Evolutionary conservation across 37 sponge, comb jelly and placozoan genomes (phyloP).

Genomic region (Amphimedon queenslandica): DNA sequence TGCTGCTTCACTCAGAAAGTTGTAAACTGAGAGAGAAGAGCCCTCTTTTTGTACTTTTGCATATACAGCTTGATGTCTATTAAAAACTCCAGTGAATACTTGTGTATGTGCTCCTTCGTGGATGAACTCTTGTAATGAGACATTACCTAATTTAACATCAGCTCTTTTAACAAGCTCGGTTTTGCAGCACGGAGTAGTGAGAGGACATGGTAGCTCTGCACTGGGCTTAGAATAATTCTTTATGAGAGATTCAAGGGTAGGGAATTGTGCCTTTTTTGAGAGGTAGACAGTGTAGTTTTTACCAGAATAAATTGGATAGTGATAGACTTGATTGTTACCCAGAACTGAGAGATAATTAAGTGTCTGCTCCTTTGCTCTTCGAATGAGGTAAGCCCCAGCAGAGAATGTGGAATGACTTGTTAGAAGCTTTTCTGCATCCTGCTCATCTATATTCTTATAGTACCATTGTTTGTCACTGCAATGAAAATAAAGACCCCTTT

Average conservation of each 20-base stretch:
- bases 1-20: background rate
- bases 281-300: background rate
- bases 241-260: background rate
- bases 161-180: background rate
- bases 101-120: background rate
- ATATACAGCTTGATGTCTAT: background rate
- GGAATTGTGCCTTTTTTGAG: background rate
- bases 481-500: too few species aligned
- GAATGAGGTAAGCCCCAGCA: background rate
- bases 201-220: background rate
- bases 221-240: background rate
- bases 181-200: background rate
- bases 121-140: background rate
- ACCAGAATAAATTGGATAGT: background rate
- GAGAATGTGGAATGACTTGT: background rate
- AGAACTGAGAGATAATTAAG: background rate
- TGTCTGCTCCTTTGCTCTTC: background rate
- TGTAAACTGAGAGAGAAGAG: background rate
- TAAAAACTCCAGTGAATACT: background rate
- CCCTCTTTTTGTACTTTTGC: background rate
- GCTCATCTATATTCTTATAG: background rate
- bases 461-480: background rate
- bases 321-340: background rate
- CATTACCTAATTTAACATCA: background rate
- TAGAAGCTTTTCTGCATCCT: background rate